Conservation (phyloP, 2,113 vertebrate genomes). For the Chauna torquata region DNA sequence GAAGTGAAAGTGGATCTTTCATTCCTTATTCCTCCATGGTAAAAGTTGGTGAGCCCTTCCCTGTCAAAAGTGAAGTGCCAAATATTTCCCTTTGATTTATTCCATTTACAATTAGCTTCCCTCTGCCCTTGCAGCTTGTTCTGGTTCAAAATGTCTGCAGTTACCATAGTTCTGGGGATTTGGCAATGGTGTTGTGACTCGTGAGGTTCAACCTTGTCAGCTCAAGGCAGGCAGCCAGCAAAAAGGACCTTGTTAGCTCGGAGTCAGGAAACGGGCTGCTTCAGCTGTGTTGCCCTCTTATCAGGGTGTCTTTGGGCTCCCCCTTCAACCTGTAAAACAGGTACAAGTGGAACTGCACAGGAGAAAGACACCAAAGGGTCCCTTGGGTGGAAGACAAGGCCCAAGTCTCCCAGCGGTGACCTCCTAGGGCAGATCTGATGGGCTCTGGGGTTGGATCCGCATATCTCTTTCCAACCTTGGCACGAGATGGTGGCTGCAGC, state of each 20-base stretch:
- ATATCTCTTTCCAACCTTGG: not conserved
- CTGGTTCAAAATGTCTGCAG: not conserved
- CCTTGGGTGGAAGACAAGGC: not conserved
- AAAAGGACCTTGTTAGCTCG: not conserved
- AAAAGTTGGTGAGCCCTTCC: not conserved
- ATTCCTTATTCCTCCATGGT: not conserved
- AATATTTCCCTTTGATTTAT: not conserved
- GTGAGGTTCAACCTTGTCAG: not conserved
- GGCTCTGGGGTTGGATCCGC: not conserved
- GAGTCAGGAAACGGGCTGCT: not conserved
- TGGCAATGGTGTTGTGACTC: not conserved
- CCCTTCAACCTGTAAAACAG: not conserved
- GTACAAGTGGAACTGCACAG: not conserved
- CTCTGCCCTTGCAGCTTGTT: not conserved
- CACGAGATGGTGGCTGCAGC: not conserved
- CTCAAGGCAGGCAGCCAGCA: not conserved
- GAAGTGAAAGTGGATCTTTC: constrained; percentile 5
- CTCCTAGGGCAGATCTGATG: not conserved
- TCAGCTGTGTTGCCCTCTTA: not conserved
- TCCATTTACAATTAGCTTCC: not conserved
- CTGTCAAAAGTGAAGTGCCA: not conserved
- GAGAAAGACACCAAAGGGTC: not conserved
- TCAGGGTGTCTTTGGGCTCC: not conserved
- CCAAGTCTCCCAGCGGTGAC: not conserved
- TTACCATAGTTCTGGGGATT: not conserved